These are phyloP conservation scores for Anhinga rufa DNA, from an alignment of 2,113 vertebrate species.

Conservation along the genomic window DNA sequence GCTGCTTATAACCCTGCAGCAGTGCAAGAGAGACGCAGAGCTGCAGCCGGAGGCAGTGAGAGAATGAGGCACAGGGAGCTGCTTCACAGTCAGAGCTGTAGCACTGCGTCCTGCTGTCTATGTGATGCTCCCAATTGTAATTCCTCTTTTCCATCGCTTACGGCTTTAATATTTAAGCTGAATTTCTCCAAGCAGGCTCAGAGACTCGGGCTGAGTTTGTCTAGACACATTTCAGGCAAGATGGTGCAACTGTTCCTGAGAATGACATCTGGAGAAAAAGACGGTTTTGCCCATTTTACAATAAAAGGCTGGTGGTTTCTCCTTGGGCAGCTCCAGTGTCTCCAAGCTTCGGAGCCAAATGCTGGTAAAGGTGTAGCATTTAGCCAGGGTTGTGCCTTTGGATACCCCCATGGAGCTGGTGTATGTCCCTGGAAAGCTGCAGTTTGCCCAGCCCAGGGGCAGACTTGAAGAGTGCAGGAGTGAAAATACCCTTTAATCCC, in stretches of 20 bases:
- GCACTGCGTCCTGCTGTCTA: background rate
- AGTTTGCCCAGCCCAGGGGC: background rate
- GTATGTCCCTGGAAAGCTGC: background rate
- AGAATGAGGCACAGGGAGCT: background rate
- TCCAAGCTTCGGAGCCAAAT: background rate
- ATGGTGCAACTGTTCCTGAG: background rate
- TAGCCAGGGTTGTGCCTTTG: background rate
- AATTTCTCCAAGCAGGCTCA: background rate
- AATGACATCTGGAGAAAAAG: background rate
- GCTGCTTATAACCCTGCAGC: background rate
- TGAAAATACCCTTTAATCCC: background rate
- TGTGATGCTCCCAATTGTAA: background rate
- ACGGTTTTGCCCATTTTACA: background rate
- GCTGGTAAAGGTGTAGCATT: background rate
- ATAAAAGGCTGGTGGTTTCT: background rate
- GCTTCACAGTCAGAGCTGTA: background rate
- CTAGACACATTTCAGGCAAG: background rate
- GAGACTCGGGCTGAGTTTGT: background rate
- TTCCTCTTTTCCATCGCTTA: background rate
- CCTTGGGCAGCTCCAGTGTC: background rate
- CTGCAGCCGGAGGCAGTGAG: background rate
- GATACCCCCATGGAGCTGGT: background rate
- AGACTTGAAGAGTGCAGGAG: background rate
- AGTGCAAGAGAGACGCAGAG: rapidly evolving
- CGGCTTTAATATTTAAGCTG: background rate